phyloP scores from a whole-genome alignment of 2,888 invertebrate genomes.

The Arrhopalites spinosus region DNA sequence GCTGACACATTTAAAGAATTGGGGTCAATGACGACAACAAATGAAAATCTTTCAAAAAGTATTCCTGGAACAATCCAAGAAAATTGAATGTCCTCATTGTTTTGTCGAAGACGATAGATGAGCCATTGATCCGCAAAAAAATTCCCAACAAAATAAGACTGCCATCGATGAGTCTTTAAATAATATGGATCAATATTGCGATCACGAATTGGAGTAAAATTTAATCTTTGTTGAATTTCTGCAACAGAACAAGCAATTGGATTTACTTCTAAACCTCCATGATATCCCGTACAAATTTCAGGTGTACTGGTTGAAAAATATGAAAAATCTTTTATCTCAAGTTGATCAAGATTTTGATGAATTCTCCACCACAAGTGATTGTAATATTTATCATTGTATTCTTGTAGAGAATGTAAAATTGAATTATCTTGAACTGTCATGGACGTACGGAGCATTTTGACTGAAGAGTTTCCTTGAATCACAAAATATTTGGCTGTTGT shows the following conservation, averaged over 20 bases:
- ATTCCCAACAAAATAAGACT: slow-evolving; percentile 11
- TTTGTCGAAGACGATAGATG: neutral
- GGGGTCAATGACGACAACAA: neutral
- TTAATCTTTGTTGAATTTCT: neutral
- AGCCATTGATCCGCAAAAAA: slow-evolving; percentile 21
- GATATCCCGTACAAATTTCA: neutral
- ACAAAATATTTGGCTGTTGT: slow-evolving; percentile 13
- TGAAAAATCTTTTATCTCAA: slow-evolving; percentile 10
- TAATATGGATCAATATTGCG: neutral
- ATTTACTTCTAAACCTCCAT: neutral
- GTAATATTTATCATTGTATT: neutral
- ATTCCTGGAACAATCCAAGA: slow-evolving; percentile 1
- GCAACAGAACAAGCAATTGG: neutral
- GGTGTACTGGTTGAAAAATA: neutral
- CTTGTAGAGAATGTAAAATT: neutral
- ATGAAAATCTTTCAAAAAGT: neutral
- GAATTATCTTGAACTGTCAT: neutral
- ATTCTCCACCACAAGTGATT: neutral
- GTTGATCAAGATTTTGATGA: neutral
- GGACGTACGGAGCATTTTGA: neutral
- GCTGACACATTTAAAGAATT: neutral
- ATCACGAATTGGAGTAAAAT: neutral
- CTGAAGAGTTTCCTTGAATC: neutral
- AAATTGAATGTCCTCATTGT: slow-evolving; percentile 8
- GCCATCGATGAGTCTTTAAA: neutral